Conservation (phyloP, 2,888 invertebrate species). For the Lordiphosa fenestrarum region DNA sequence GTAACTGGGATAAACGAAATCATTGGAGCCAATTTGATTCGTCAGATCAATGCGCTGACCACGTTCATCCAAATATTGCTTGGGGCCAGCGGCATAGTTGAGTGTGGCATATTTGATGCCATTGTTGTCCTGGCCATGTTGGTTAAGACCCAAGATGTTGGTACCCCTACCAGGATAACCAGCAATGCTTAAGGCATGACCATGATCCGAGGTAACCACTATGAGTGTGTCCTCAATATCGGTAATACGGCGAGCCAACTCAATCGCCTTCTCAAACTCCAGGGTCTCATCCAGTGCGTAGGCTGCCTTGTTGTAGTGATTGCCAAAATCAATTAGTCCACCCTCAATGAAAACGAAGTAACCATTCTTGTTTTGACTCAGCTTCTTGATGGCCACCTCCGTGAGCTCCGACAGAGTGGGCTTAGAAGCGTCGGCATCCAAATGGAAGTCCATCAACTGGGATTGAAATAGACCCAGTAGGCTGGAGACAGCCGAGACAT, state of each 20-base stretch:
- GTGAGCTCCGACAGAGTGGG: slow-evolving; percentile 86
- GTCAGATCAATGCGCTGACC: slow-evolving; percentile 66
- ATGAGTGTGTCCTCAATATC: slow-evolving; percentile 88
- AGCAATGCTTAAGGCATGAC: slow-evolving; percentile 87
- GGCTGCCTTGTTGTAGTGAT: slow-evolving; percentile 85
- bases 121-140: slow-evolving; percentile 55
- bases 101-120: slow-evolving; percentile 84
- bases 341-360: slow-evolving; percentile 83
- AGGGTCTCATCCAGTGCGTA: slow-evolving; percentile 89
- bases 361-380: slow-evolving; percentile 82
- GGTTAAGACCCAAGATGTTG: slow-evolving; percentile 81
- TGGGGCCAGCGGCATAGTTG: slow-evolving; percentile 88
- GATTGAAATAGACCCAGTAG: slow-evolving; percentile 82
- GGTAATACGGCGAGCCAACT: slow-evolving; percentile 83
- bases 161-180: slow-evolving; percentile 85
- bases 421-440: slow-evolving; percentile 80
- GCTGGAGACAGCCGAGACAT: slow-evolving; percentile 80
- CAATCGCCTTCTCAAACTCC: slow-evolving; percentile 87
- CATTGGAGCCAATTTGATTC: slow-evolving; percentile 28
- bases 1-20: slow-evolving; percentile 60
- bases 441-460: slow-evolving; percentile 82
- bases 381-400: slow-evolving; percentile 83
- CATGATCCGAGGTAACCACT: slow-evolving; percentile 89
- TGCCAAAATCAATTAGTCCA: slow-evolving; percentile 87
- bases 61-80: slow-evolving; percentile 57